Percentiles rank a stretch among this genome's conserved stretches.
Evolutionary conservation across 1,140 invertebrate genomes (phyloP).

Genomic region (Prorops nasuta): DNA sequence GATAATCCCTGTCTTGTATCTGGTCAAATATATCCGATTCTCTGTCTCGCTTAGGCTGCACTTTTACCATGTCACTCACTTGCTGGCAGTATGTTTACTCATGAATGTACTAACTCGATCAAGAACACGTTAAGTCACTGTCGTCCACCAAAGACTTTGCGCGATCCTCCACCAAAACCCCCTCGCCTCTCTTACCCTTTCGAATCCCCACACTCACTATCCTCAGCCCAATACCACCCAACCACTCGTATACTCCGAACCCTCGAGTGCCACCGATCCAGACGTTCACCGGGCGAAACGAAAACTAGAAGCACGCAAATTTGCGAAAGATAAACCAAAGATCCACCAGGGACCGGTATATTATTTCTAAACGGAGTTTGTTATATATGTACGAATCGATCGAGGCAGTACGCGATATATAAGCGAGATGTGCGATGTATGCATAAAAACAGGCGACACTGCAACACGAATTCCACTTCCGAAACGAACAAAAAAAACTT

Average conservation of each 20-base stretch:
- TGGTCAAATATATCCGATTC: slow-evolving; percentile 25
- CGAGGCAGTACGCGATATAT: slow-evolving; percentile 24
- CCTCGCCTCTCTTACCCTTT: slow-evolving; percentile 3
- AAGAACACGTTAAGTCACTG: slow-evolving; percentile 32
- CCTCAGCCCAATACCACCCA: slow-evolving; percentile 4
- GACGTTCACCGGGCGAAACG: slow-evolving; percentile 32
- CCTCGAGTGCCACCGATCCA: slow-evolving; percentile 18
- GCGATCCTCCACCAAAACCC: slow-evolving; percentile 8
- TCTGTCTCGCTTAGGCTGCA: slow-evolving; percentile 45
- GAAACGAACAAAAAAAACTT: slow-evolving; percentile 43
- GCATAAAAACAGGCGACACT: slow-evolving; percentile 20
- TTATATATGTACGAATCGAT: slow-evolving; percentile 54
- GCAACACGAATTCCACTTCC: slow-evolving; percentile 48
- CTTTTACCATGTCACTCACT: slow-evolving; percentile 36
- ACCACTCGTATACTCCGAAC: slow-evolving; percentile 3
- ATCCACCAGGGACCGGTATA: slow-evolving; percentile 45
- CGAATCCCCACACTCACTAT: slow-evolving; percentile 15
- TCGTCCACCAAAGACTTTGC: slow-evolving; percentile 19
- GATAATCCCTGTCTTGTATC: too few species aligned
- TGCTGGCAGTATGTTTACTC: slow-evolving; percentile 31
- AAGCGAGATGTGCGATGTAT: neutral
- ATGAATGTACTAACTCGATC: slow-evolving; percentile 40
- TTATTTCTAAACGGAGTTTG: slow-evolving; percentile 50
- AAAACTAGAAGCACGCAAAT: slow-evolving; percentile 49
- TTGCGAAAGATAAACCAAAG: slow-evolving; percentile 49